Percentiles rank a stretch among this genome's conserved stretches.
Conservation (phyloP, 2,888 invertebrate genomes). For the Nematopogon swammerdamellus region DNA sequence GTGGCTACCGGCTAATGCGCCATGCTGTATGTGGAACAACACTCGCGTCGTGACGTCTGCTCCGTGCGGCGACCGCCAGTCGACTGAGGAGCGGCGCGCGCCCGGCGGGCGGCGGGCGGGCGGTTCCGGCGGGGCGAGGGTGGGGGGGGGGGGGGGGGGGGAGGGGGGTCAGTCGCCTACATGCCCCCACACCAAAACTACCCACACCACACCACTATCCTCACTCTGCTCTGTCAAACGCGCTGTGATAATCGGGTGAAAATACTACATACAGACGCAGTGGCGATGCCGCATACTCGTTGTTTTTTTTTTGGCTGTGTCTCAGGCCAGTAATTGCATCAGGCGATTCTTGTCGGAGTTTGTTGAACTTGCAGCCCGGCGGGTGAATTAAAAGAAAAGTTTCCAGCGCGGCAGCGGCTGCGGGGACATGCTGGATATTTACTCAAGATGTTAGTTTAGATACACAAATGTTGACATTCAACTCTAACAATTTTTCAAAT, state of each 20-base stretch:
- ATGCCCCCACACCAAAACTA: constrained; percentile 8
- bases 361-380: neutral
- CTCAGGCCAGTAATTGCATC: neutral
- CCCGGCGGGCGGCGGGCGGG: neutral
- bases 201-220: constrained; percentile 36
- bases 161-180: constrained; percentile 7
- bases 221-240: constrained; percentile 22
- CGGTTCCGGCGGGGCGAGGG: neutral
- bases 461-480: no score
- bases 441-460: no score
- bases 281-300: constrained; percentile 22
- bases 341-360: neutral
- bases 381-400: neutral
- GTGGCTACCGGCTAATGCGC: neutral
- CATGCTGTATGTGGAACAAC: neutral
- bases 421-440: no score
- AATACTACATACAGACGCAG: constrained; percentile 47
- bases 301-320: neutral
- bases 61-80: neutral
- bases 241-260: constrained; percentile 49
- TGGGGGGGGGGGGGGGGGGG: neutral
- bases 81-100: neutral
- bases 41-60: neutral
- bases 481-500: no score
- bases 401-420: no score